phyloP scores from a whole-genome alignment of 2,888 invertebrate genomes.

The Megamerina dolium region DNA sequence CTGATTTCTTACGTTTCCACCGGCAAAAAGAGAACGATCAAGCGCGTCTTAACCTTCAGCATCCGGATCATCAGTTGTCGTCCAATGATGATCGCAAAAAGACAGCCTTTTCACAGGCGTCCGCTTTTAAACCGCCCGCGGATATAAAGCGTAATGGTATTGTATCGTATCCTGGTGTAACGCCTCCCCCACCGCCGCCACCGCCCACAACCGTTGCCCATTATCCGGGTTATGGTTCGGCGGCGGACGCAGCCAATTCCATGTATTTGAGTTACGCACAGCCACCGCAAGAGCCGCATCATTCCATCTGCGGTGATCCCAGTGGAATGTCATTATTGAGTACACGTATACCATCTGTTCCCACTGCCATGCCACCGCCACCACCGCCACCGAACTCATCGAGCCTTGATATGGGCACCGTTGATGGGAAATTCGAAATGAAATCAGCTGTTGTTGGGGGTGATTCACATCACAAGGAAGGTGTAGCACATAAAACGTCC shows the following conservation, averaged over 20 bases:
- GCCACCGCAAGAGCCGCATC: conserved; percentile 7
- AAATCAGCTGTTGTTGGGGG: conserved; percentile 15
- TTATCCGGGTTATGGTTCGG: conserved; percentile 10
- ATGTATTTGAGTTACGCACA: conserved; percentile 33
- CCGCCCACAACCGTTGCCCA: conserved; percentile 20
- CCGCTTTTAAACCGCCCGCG: conserved; percentile 73
- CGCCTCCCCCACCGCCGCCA: conserved; percentile 19
- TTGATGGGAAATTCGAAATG: conserved; percentile 7
- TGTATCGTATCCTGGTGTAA: conserved; percentile 28
- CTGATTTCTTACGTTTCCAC: conserved; percentile 52
- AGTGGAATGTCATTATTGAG: conserved; percentile 15
- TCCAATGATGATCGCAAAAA: conserved; percentile 21
- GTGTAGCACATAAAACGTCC: conserved; percentile 6
- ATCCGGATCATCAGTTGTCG: conserved; percentile 20
- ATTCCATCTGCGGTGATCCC: conserved; percentile 1
- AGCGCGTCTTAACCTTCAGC: conserved; percentile 43
- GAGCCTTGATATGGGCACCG: not conserved
- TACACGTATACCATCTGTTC: conserved; percentile 21
- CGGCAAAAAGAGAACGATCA: conserved; percentile 49
- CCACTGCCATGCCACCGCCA: conserved; percentile 20
- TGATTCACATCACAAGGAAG: not conserved
- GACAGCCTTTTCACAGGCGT: conserved; percentile 64
- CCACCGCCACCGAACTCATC: conserved; percentile 7
- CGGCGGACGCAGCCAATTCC: conserved; percentile 9
- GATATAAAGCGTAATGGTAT: conserved; percentile 55